Conservation (phyloP, 2,797 vertebrate species). For the Danionella dracula region DNA sequence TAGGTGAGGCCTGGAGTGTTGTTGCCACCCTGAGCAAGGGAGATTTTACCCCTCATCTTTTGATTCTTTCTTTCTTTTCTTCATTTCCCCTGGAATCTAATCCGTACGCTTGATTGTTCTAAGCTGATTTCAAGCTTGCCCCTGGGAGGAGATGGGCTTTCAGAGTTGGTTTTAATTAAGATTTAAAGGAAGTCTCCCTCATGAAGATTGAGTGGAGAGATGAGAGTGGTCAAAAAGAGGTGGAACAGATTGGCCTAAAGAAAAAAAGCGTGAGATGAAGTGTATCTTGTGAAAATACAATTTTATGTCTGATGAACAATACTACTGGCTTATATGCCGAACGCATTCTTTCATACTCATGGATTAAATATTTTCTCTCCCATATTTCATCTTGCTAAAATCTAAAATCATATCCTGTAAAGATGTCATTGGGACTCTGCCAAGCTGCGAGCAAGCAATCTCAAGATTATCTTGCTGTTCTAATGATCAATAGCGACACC, state of each 20-base stretch:
- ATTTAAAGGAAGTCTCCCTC: slow-evolving; percentile 71
- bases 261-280: slow-evolving; percentile 11
- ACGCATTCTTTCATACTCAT: neutral
- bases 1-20: slow-evolving; percentile 67
- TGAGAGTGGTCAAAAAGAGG: slow-evolving; percentile 57
- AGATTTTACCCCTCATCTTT: slow-evolving; percentile 48
- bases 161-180: slow-evolving; percentile 76
- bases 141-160: slow-evolving; percentile 55
- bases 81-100: slow-evolving; percentile 61
- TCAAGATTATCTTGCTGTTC: slow-evolving; percentile 64
- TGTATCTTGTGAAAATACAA: slow-evolving; percentile 42
- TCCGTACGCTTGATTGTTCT: slow-evolving; percentile 76
- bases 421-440: slow-evolving; percentile 64
- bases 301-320: slow-evolving; percentile 38
- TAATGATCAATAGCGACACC: slow-evolving; percentile 67
- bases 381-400: slow-evolving; percentile 59
- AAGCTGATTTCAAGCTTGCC: slow-evolving; percentile 72
- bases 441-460: slow-evolving; percentile 58
- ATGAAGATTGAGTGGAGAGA: slow-evolving; percentile 65
- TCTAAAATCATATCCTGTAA: slow-evolving; percentile 66
- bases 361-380: neutral
- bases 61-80: slow-evolving; percentile 29
- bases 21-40: slow-evolving; percentile 43
- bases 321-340: neutral
- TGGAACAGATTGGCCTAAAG: slow-evolving; percentile 54